Evolutionary conservation across 2,113 vertebrate species (phyloP).

Genomic region (Climacteris rufus): DNA sequence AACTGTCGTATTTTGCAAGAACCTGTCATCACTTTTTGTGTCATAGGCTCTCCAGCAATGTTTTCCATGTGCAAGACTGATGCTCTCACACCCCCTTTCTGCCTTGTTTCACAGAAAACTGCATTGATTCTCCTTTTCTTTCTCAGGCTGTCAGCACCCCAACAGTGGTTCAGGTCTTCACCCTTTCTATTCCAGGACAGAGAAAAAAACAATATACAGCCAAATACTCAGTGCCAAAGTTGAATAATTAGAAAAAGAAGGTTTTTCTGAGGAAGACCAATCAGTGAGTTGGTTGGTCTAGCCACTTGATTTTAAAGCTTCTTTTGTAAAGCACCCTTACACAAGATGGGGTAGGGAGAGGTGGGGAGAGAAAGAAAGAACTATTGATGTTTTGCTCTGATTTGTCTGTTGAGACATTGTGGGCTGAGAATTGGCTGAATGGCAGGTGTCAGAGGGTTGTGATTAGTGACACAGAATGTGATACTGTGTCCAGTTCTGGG

Average conservation of each 20-base stretch:
- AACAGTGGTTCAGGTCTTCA: neutral
- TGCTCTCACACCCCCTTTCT: neutral
- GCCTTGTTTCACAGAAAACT: slow-evolving; percentile 18
- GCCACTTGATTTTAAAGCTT: neutral
- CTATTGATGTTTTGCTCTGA: rapidly evolving
- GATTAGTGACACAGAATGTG: neutral
- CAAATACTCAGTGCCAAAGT: neutral
- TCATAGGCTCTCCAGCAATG: slow-evolving; percentile 19
- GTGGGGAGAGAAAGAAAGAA: neutral
- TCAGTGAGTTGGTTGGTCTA: neutral
- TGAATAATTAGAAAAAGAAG: neutral
- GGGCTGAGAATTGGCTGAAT: neutral
- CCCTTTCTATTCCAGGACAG: neutral
- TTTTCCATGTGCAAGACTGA: slow-evolving; percentile 38
- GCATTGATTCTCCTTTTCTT: neutral
- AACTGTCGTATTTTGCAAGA: slow-evolving; percentile 36
- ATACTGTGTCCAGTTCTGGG: neutral
- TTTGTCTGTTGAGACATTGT: neutral
- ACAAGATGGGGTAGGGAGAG: neutral
- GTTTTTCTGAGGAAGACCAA: neutral
- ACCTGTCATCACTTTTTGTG: slow-evolving; percentile 44
- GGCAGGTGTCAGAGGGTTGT: neutral
- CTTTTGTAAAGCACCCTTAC: neutral
- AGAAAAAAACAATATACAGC: neutral
- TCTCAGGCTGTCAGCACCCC: neutral